Conservation (phyloP, 2,888 invertebrate genomes). For the Acleris sparsana region DNA sequence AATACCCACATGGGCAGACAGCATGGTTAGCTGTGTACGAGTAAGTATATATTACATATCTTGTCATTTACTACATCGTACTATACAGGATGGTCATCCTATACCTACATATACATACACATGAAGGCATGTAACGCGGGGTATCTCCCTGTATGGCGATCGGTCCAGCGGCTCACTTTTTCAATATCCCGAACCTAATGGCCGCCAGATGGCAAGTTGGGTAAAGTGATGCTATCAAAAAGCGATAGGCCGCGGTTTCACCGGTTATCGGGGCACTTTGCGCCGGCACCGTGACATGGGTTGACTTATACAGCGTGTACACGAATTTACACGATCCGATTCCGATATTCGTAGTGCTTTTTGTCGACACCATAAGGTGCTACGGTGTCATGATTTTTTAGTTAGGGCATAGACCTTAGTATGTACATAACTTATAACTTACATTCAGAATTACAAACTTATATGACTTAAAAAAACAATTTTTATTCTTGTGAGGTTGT, state of each 20-base stretch:
- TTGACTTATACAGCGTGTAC: slow-evolving; percentile 66
- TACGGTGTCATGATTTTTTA: not conserved
- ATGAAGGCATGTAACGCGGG: slow-evolving; percentile 9
- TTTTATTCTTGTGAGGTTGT: too few species aligned
- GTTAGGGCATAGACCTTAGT: too few species aligned
- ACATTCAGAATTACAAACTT: too few species aligned
- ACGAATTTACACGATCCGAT: slow-evolving; percentile 55
- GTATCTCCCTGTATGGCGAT: slow-evolving; percentile 41
- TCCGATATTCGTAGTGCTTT: slow-evolving; percentile 21
- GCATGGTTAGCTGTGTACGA: too few species aligned
- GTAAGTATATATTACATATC: too few species aligned
- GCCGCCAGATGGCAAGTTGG: slow-evolving; percentile 81
- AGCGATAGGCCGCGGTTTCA: slow-evolving; percentile 80
- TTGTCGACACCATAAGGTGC: not conserved
- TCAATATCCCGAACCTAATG: slow-evolving; percentile 82
- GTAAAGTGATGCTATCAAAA: slow-evolving; percentile 84
- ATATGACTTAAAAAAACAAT: too few species aligned
- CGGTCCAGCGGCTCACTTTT: slow-evolving; percentile 70
- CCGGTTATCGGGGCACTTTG: slow-evolving; percentile 81
- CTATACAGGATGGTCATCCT: slow-evolving; percentile 3
- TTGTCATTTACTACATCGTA: not conserved
- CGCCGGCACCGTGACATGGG: slow-evolving; percentile 70
- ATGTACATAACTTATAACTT: too few species aligned
- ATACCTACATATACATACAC: not conserved
- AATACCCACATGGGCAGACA: too few species aligned